Conservation (phyloP, 1,140 invertebrate genomes). For the Bicyclus anynana region DNA sequence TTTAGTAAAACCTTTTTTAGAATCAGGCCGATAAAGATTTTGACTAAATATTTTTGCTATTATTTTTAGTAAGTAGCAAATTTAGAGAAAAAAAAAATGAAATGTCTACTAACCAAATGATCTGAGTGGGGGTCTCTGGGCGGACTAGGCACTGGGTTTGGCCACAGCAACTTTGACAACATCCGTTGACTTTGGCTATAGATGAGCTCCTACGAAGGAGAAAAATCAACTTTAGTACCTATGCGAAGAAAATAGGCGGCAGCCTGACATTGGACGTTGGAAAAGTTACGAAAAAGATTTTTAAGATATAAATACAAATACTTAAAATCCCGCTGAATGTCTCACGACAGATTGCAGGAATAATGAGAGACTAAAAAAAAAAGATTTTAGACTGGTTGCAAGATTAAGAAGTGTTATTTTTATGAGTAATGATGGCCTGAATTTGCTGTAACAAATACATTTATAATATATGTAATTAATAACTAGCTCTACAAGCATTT, state of each 20-base stretch:
- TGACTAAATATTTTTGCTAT: not conserved
- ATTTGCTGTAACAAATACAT: too few relatives aligned
- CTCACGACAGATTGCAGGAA: too few relatives aligned
- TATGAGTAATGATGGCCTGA: too few relatives aligned
- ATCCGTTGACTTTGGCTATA: conserved; percentile 76
- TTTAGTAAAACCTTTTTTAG: too few relatives aligned
- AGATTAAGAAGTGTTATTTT: too few relatives aligned
- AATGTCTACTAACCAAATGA: conserved; percentile 75
- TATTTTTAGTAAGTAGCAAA: not conserved
- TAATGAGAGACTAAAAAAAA: too few relatives aligned
- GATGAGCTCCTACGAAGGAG: conserved; percentile 76
- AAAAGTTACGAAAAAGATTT: not conserved
- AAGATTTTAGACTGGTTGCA: too few relatives aligned
- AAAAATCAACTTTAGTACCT: conserved; percentile 65
- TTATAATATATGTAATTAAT: too few relatives aligned
- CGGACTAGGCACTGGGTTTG: conserved; percentile 70
- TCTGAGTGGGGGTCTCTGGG: conserved; percentile 73
- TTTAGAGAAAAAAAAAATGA: conserved; percentile 48
- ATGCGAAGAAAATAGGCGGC: conserved; percentile 43
- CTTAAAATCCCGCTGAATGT: too few relatives aligned
- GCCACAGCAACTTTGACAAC: conserved; percentile 76
- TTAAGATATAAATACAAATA: too few relatives aligned
- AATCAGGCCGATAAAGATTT: too few relatives aligned
- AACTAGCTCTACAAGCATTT: too few relatives aligned
- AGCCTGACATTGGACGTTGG: conserved; percentile 38